Percentiles rank a stretch among this genome's conserved stretches.
Conservation (phyloP, 1,140 invertebrate genomes). For the Fopius arisanus region DNA sequence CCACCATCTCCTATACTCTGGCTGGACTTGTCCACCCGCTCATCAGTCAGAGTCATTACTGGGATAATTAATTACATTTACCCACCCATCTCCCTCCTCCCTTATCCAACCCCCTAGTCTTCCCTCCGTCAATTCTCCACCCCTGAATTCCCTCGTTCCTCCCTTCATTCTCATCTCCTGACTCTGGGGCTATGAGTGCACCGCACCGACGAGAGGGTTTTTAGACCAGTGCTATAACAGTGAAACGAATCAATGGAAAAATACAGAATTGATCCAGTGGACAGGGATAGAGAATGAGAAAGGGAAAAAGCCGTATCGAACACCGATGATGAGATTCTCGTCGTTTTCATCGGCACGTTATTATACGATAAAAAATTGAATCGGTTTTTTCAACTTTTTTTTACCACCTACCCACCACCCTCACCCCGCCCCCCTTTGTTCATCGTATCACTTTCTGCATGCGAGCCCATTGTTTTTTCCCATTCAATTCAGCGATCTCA, state of each 20-base stretch:
- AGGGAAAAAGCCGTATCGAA: background rate
- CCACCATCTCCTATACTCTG: slow-evolving; percentile 59
- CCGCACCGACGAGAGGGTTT: background rate
- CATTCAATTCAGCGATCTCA: background rate
- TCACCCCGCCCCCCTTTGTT: background rate
- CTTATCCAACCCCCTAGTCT: background rate
- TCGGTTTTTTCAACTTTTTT: background rate
- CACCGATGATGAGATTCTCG: background rate
- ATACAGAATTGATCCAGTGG: slow-evolving; percentile 46
- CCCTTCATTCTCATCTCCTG: slow-evolving; percentile 15
- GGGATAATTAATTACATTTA: slow-evolving; percentile 68
- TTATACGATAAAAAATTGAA: slow-evolving; percentile 4
- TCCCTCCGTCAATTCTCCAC: slow-evolving; percentile 9
- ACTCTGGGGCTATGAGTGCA: background rate
- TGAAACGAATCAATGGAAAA: slow-evolving; percentile 58
- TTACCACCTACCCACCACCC: background rate
- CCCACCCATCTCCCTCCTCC: slow-evolving; percentile 44
- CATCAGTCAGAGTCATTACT: slow-evolving; percentile 68
- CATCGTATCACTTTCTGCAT: background rate
- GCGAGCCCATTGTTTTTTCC: background rate
- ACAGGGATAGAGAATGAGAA: background rate
- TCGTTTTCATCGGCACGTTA: background rate
- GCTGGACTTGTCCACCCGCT: slow-evolving; percentile 65
- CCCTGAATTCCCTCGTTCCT: background rate
- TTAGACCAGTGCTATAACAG: slow-evolving; percentile 39